Evolutionary conservation across 2,888 invertebrate genomes (phyloP).

Genomic region (Rugalucina vietnamica): DNA sequence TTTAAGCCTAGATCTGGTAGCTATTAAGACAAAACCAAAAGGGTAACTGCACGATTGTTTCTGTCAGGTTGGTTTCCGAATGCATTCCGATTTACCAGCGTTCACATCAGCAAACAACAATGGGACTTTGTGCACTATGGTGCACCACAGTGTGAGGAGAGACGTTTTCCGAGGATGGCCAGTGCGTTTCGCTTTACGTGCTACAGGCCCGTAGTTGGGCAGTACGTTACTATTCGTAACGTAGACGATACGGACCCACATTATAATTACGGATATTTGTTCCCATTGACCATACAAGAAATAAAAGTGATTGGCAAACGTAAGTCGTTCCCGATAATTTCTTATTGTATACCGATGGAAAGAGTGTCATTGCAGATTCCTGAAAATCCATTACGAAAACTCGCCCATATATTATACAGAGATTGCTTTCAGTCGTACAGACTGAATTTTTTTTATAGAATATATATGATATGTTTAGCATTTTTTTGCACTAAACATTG

Average conservation of each 20-base stretch:
- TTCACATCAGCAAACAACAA: slow-evolving; percentile 48
- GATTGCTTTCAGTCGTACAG: too few relatives aligned
- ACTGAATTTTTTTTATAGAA: too few relatives aligned
- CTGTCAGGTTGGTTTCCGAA: slow-evolving; percentile 58
- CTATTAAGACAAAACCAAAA: too few relatives aligned
- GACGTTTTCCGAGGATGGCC: slow-evolving; percentile 37
- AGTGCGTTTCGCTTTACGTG: slow-evolving; percentile 20
- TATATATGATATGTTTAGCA: too few relatives aligned
- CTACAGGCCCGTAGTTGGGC: slow-evolving; percentile 53
- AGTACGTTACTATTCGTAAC: slow-evolving; percentile 55
- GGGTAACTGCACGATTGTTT: too few relatives aligned
- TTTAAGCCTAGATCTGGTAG: too few relatives aligned
- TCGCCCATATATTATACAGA: too few relatives aligned
- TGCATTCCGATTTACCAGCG: slow-evolving; percentile 44
- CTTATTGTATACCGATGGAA: too few relatives aligned
- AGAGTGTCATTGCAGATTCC: too few relatives aligned
- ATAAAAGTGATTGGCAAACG: slow-evolving; percentile 53
- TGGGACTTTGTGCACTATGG: slow-evolving; percentile 63
- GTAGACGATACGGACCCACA: slow-evolving; percentile 52
- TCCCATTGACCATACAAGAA: slow-evolving; percentile 43
- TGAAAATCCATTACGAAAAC: too few relatives aligned
- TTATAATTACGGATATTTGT: slow-evolving; percentile 18
- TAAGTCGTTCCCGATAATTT: too few relatives aligned
- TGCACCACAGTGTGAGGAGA: slow-evolving; percentile 50
- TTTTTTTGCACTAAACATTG: too few relatives aligned